Conservation (phyloP, 2,888 invertebrate genomes). For the Xanthorhoe designata region DNA sequence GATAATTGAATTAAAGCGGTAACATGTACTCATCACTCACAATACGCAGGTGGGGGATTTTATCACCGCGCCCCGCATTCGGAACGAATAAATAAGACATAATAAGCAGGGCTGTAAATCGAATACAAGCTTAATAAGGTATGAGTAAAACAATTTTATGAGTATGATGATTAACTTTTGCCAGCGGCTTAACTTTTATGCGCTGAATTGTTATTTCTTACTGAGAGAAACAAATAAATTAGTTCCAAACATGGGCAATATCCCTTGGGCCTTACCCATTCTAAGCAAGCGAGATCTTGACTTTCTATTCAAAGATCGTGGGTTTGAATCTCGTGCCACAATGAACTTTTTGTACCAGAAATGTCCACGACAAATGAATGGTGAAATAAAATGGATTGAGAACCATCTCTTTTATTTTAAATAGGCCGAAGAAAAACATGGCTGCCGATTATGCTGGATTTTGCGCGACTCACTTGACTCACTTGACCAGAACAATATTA, state of each 20-base stretch:
- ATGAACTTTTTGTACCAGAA: too few species aligned
- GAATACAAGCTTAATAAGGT: constrained; percentile 33
- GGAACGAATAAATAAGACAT: constrained; percentile 48
- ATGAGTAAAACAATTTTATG: constrained; percentile 17
- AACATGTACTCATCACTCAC: constrained; percentile 65
- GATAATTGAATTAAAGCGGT: constrained; percentile 68
- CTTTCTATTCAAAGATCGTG: not conserved
- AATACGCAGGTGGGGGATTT: constrained; percentile 57
- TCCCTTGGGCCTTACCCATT: not conserved
- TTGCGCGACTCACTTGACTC: too few species aligned
- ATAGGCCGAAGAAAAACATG: too few species aligned
- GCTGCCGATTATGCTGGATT: too few species aligned
- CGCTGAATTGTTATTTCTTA: not conserved
- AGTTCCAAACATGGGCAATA: not conserved
- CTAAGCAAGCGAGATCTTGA: not conserved
- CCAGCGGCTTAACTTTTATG: constrained; percentile 12
- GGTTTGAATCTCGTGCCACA: not conserved
- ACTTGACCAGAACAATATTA: too few species aligned
- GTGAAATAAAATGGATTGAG: too few species aligned
- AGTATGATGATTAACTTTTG: constrained; percentile 24
- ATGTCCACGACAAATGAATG: too few species aligned
- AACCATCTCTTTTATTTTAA: not conserved
- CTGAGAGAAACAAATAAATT: constrained; percentile 9
- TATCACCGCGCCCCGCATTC: constrained; percentile 43
- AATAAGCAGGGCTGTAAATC: constrained; percentile 38